Conservation (phyloP, 2,113 vertebrate genomes). For the Empidonax traillii region DNA sequence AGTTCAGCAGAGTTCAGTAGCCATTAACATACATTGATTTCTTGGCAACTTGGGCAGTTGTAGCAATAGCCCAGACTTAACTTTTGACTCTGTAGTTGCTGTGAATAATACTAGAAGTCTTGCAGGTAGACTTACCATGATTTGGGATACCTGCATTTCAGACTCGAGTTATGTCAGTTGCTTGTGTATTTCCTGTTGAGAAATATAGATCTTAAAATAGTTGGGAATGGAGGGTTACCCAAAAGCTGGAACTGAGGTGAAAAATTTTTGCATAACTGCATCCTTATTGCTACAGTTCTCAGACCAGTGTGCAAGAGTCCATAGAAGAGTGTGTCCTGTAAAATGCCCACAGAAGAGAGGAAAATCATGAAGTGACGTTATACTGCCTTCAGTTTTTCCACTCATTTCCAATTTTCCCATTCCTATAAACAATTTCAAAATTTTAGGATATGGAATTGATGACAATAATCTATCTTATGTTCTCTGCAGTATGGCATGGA, state of each 20-base stretch:
- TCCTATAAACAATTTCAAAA: not conserved
- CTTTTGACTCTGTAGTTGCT: not conserved
- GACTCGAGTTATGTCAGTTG: not conserved
- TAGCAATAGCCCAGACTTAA: not conserved
- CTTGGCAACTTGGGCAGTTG: not conserved
- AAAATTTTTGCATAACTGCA: not conserved
- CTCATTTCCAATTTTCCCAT: not conserved
- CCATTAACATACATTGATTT: not conserved
- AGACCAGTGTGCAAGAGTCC: not conserved
- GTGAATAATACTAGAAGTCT: not conserved
- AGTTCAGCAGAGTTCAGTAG: not conserved
- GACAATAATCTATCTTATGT: not conserved
- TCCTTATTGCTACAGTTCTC: not conserved
- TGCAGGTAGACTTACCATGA: not conserved
- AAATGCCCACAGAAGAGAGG: not conserved
- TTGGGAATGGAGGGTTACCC: not conserved
- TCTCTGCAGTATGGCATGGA: not conserved
- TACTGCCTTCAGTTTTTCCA: not conserved
- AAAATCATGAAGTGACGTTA: not conserved
- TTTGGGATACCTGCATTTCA: not conserved
- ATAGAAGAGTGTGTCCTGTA: not conserved
- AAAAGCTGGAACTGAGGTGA: not conserved
- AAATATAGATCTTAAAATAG: not conserved
- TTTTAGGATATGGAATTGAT: not conserved
- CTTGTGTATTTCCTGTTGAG: not conserved